Percentiles rank a stretch among this genome's conserved stretches.
These are phyloP conservation scores for Acrocyrtus sp. DNA, from an alignment of 2,888 invertebrate species.

Conservation along the genomic window DNA sequence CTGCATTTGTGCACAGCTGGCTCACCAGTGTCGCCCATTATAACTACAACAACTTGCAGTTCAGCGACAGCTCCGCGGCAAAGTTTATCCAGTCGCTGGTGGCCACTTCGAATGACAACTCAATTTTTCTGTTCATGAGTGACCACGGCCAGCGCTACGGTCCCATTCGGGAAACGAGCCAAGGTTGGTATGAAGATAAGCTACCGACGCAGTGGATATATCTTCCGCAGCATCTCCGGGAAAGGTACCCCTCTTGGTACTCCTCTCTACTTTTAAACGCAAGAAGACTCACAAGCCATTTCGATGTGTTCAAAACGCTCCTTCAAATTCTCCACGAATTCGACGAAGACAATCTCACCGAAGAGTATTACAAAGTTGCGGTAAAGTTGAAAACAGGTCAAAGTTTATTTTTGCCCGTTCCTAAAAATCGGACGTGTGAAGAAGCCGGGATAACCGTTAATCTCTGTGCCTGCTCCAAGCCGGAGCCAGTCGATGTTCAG, in stretches of 20 bases:
- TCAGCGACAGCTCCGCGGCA: conserved; percentile 1
- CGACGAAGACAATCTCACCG: not conserved
- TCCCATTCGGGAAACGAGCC: conserved; percentile 28
- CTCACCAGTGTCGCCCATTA: conserved; percentile 20
- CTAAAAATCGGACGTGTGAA: conserved; percentile 22
- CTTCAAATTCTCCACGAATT: conserved; percentile 19
- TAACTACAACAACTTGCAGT: conserved; percentile 13
- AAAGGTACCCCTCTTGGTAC: conserved; percentile 8
- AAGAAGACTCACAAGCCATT: conserved; percentile 29
- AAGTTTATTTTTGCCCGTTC: conserved; percentile 24
- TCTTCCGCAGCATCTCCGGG: conserved; percentile 9
- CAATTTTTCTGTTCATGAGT: conserved; percentile 38
- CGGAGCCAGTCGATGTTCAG: conserved; percentile 9
- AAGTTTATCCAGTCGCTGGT: not conserved
- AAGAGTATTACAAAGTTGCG: not conserved
- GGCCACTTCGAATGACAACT: conserved; percentile 9
- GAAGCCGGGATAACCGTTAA: conserved; percentile 44
- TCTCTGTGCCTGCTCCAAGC: conserved; percentile 40
- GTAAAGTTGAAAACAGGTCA: conserved; percentile 14
- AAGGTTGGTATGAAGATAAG: conserved; percentile 54
- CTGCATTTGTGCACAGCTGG: conserved; percentile 30
- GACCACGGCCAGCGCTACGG: conserved; percentile 47
- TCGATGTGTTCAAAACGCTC: conserved; percentile 45
- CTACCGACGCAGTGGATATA: conserved; percentile 45
- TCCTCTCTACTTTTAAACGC: conserved; percentile 1